Evolutionary conservation across 2,888 invertebrate genomes (phyloP).

Genomic region (Timema cristinae): DNA sequence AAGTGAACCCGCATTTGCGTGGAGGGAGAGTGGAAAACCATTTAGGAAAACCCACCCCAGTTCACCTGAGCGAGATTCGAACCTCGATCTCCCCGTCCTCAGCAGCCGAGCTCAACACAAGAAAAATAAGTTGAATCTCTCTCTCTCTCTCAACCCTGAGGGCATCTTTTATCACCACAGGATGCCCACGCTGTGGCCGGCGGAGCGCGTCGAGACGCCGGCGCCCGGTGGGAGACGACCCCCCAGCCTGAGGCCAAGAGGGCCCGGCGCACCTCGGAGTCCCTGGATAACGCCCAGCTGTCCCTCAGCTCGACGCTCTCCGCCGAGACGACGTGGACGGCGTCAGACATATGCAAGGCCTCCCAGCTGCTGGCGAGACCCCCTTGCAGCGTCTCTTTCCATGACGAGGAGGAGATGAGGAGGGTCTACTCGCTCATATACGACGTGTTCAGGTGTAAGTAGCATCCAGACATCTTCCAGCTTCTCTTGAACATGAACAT

Average conservation of each 20-base stretch:
- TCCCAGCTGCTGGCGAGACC: conserved; percentile 50
- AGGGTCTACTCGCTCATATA: conserved; percentile 68
- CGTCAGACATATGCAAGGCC: conserved; percentile 53
- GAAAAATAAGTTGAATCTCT: too few species aligned
- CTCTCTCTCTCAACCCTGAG: neutral
- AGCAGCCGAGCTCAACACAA: too few species aligned
- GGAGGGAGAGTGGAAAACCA: too few species aligned
- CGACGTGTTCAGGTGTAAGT: conserved; percentile 70
- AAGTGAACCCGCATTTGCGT: too few species aligned
- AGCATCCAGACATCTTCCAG: conserved; percentile 21
- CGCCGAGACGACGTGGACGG: conserved; percentile 40
- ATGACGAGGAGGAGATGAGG: conserved; percentile 69
- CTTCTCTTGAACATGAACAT: conserved; percentile 50
- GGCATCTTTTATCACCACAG: neutral
- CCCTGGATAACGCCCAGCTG: conserved; percentile 19
- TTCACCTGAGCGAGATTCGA: too few species aligned
- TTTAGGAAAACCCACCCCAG: too few species aligned
- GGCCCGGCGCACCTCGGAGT: conserved; percentile 14
- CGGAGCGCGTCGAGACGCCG: conserved; percentile 10
- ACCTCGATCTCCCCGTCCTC: too few species aligned
- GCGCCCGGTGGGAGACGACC: conserved; percentile 27
- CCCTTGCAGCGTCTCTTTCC: conserved; percentile 49
- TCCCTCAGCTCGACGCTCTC: conserved; percentile 35
- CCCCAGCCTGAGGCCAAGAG: conserved; percentile 17
- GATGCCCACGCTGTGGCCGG: conserved; percentile 17